A percentile compares a stretch with the other conserved stretches of the same genome.
Evolutionary conservation across 37 sponge, comb jelly and placozoan genomes (phyloP).

Genomic region (Beroe forskalii): DNA sequence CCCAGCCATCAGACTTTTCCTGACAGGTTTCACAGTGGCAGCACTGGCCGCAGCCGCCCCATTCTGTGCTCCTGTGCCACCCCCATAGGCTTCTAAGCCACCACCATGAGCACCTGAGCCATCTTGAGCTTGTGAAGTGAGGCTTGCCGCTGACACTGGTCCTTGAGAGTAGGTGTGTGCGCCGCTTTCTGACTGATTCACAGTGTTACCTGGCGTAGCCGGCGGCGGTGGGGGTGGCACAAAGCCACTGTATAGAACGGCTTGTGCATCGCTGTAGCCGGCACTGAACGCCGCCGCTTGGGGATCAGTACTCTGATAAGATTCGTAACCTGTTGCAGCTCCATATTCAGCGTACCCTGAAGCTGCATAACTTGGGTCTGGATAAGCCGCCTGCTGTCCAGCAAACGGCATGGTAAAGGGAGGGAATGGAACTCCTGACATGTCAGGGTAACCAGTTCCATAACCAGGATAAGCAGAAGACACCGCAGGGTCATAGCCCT

Average conservation of each 20-base stretch:
- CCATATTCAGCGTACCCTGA: background rate
- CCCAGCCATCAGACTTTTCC: conserved; percentile 20
- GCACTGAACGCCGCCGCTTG: background rate
- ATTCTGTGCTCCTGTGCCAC: too few species aligned
- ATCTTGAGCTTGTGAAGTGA: too few species aligned
- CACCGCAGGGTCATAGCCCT: background rate
- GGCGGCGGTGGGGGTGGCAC: background rate
- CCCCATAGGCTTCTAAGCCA: too few species aligned
- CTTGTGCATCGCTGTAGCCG: background rate
- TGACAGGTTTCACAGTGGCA: background rate
- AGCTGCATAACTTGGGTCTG: background rate
- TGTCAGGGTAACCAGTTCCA: background rate
- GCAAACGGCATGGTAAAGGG: background rate
- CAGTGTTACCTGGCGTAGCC: background rate
- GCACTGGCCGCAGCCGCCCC: too few species aligned
- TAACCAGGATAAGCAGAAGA: background rate
- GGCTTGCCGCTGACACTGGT: too few species aligned
- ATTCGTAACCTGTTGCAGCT: background rate
- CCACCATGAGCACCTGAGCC: too few species aligned
- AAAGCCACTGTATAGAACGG: background rate
- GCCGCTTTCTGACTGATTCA: too few species aligned
- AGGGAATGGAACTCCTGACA: background rate
- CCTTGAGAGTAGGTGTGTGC: too few species aligned
- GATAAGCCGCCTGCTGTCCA: background rate
- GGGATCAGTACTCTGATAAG: background rate